Evolutionary conservation across 2,888 invertebrate species (phyloP), one percentile per base, ranked within the genome.

Genomic region (Perizoma affinitatum): DNA sequence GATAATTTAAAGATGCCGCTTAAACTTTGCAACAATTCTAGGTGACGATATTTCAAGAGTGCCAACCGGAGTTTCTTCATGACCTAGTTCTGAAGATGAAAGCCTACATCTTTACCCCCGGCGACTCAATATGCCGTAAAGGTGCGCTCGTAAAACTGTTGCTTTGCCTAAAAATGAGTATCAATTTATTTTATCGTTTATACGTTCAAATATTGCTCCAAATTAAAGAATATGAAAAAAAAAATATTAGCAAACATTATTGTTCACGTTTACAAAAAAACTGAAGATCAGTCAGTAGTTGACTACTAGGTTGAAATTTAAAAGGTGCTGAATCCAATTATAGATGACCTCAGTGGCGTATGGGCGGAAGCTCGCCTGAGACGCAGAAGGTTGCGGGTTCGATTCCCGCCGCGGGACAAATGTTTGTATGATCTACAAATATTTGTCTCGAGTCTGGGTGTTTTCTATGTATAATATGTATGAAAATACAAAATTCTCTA

Each of bases 31-130:
- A 44, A 36, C 78, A 22, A 67, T 90, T 90, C 43, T 87, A 97
- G 97, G 98, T 98, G 71, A 98, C 98, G 64, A 98, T 98, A 82
- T 96, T 98, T 88, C 97, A 98, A 95, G 98, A 98, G 89, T 99
- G 98, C 86, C 98, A 98, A 84, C 98, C 98, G 0, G 98, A 98
- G 88, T 99, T 99, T 86, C 95, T 99, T 5, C 98, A 98, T 84
- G 98, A 99, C 86, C 94, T 99, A 71, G 98, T 99, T 66, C 93
- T 99, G 68, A 99, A 99, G 93, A 99, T 99, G 98, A 97, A 97
- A 89, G 98, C 98, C 6, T 98, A 98, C 86, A 99, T 99, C 84
- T 99, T 99, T 88, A 99, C 98, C 34, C 98, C 98, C 0, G 98
- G 98, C 33, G 98, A 99, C 87, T 96, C 98, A 63, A 98, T 99